Base-by-base conservation (phyloP, 2,797 vertebrate species). In the Galagoides demidoff region DNA sequence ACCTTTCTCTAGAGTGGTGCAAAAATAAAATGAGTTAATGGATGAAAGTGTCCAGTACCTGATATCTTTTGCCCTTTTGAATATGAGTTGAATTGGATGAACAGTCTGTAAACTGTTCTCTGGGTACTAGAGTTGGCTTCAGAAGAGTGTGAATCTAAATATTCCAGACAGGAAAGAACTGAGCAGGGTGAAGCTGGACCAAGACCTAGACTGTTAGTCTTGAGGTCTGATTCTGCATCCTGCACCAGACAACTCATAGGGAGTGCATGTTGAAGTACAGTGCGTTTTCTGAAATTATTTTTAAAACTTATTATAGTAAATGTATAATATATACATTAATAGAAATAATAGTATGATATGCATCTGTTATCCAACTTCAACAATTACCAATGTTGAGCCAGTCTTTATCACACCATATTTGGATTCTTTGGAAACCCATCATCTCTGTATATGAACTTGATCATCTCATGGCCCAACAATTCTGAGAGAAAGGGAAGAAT, bases 391-490 rank as follows among this genome's bases (percentile, higher is more conserved):
- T 55, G 22, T 82, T 23, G 68, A 76, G 43, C 10, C 39, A 85
- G 55, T 82, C 49, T 93, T 92, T 49, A 39, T 57, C 68, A 55
- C 0, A 55, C 16, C 49, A 37, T 43, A n/a, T 85, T 79, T 27
- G 77, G 64, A 68, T 73, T 94, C 77, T 81, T 76, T 92, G 82
- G 68, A 96, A 95, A 79, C 4, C 9, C 22, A 61, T 94, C 83
- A 68, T 63, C 34, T 89, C 63, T 85, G 55, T n/a, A 22, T 83
- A 34, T 12, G 73, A 93, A 61, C 12, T 25, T 22, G 39, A 77
- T 76, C n/a, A 86, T 25, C n/a, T 31, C 9, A 7, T 17, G 55
- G 73, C 27, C 85, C 70, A 68, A 64, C 10, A 27, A 31, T 90
- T 92, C 61, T 85, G 63, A 88, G 49, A 82, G n/a, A 76, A 79